Evolutionary conservation across 37 sponge, comb jelly and placozoan genomes (phyloP).

Genomic region (Agelas oroides): DNA sequence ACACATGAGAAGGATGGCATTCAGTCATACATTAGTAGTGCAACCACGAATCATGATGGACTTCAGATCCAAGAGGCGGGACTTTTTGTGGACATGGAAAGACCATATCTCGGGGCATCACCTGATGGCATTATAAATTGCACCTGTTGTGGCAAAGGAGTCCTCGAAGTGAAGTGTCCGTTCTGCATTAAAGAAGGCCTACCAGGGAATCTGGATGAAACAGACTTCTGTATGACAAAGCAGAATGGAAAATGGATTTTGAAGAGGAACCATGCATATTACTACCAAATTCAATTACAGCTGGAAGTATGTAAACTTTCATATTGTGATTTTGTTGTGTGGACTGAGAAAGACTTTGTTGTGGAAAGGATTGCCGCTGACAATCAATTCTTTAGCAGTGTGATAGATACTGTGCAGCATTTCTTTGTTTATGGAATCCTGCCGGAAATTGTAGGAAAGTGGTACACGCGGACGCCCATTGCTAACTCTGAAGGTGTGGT

Average conservation of each 20-base stretch:
- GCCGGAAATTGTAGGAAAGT: too few species aligned
- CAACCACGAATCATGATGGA: slow-evolving; percentile 24
- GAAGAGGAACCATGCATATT: slow-evolving; percentile 55
- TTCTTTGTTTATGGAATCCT: too few species aligned
- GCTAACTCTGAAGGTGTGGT: too few species aligned
- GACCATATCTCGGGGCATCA: slow-evolving; percentile 38
- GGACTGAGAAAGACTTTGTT: slow-evolving; percentile 26
- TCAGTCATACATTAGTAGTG: neutral
- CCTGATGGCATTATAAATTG: slow-evolving; percentile 55
- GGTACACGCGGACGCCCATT: too few species aligned
- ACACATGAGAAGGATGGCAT: slow-evolving; percentile 38
- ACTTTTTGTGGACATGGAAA: slow-evolving; percentile 15
- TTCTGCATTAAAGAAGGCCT: slow-evolving; percentile 23
- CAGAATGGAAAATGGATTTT: slow-evolving; percentile 23
- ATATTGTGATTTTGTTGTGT: slow-evolving; percentile 63
- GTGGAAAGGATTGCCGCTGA: slow-evolving; percentile 35
- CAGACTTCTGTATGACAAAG: slow-evolving; percentile 19
- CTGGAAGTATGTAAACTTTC: slow-evolving; percentile 41
- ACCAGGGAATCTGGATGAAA: slow-evolving; percentile 7
- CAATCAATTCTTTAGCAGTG: too few species aligned
- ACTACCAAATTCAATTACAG: slow-evolving; percentile 75
- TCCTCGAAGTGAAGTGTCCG: slow-evolving; percentile 60
- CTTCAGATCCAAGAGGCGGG: slow-evolving; percentile 33
- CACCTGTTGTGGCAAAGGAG: slow-evolving; percentile 45
- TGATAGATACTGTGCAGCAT: too few species aligned